phyloP scores from a whole-genome alignment of 2,797 vertebrate species.

The Myripristis murdjan region DNA sequence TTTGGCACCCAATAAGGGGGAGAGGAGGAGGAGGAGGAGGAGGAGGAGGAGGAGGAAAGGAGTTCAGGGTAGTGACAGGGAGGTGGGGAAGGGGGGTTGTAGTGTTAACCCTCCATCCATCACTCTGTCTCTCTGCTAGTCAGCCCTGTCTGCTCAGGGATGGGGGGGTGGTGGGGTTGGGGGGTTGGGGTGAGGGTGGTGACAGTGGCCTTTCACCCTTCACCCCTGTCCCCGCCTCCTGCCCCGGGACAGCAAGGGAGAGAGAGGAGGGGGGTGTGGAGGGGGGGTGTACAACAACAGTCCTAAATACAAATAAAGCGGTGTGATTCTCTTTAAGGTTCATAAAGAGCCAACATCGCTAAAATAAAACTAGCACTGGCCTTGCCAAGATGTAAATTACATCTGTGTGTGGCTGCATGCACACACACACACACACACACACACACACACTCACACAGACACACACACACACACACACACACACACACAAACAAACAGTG shows the following conservation, averaged over 20 bases:
- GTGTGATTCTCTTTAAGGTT: constrained; percentile 48
- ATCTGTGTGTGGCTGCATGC: constrained; percentile 20
- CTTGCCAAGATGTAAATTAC: constrained; percentile 51
- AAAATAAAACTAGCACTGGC: constrained; percentile 16
- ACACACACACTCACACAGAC: constrained; percentile 15
- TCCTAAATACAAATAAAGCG: constrained; percentile 62
- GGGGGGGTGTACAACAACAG: constrained; percentile 40
- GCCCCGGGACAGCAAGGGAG: constrained; percentile 25
- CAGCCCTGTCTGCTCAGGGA: constrained; percentile 70
- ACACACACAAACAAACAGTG: not conserved
- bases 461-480: constrained; percentile 12
- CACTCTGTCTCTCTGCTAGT: constrained; percentile 73
- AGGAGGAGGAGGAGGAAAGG: constrained; percentile 19
- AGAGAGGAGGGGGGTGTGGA: not conserved
- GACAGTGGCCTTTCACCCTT: constrained; percentile 78
- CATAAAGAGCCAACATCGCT: constrained; percentile 7
- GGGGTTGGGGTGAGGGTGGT: constrained; percentile 40
- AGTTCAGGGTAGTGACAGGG: not conserved
- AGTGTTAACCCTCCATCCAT: constrained; percentile 77
- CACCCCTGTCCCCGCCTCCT: constrained; percentile 61
- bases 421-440: constrained; percentile 38
- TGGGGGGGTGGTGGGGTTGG: constrained; percentile 30
- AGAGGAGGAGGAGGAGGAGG: constrained; percentile 37
- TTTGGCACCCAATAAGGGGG: constrained; percentile 45
- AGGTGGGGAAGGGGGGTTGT: constrained; percentile 6